phyloP scores from a whole-genome alignment of 2,888 invertebrate genomes.

The Caenorhabditis becei region DNA sequence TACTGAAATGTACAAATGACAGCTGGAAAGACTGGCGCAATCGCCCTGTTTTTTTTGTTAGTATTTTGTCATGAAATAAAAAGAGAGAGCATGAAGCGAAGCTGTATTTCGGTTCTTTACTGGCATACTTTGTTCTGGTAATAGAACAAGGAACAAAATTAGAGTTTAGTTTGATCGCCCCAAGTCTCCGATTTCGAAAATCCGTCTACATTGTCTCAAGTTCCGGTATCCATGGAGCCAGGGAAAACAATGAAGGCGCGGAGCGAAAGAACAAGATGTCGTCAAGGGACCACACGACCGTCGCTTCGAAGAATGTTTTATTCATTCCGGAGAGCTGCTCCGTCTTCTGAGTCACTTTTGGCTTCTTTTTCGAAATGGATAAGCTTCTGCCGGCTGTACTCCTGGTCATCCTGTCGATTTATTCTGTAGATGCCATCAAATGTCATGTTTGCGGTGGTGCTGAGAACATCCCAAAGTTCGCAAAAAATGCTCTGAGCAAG shows the following conservation, averaged over 20 bases:
- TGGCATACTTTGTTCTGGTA: neutral
- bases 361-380: neutral
- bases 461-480: slow-evolving; percentile 55
- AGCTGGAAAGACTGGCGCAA: too few species aligned
- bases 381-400: neutral
- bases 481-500: slow-evolving; percentile 24
- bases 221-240: neutral
- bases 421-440: slow-evolving; percentile 19
- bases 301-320: neutral
- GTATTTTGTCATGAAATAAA: too few species aligned
- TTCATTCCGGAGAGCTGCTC: neutral
- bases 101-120: too few species aligned
- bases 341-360: neutral
- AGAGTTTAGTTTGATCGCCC: slow-evolving; percentile 1
- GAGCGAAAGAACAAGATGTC: neutral
- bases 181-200: neutral
- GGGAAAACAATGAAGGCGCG: neutral
- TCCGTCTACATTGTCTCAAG: neutral
- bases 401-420: neutral
- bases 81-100: too few species aligned
- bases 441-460: slow-evolving; percentile 56
- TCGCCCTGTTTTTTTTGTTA: too few species aligned
- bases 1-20: too few species aligned
- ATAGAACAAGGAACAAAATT: neutral
- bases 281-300: slow-evolving; percentile 1